Conservation (phyloP, 2,888 invertebrate species). For the Cheilosia scutellata region DNA sequence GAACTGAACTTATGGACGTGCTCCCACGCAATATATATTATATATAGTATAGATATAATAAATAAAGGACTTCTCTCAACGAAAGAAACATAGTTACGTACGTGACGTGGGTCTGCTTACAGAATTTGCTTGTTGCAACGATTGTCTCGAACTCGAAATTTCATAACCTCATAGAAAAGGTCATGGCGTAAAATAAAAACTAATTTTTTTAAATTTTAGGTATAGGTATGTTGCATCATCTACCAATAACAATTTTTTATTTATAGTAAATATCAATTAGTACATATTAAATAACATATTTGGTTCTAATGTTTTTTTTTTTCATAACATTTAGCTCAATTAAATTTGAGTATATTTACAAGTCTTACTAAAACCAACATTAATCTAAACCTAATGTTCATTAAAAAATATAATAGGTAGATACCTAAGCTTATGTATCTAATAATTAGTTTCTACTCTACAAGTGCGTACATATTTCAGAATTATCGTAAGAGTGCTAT, state of each 20-base stretch:
- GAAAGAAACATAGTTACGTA: too few relatives aligned
- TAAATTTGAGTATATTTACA: conserved; percentile 39
- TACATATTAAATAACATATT: conserved; percentile 56
- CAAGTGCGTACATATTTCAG: conserved; percentile 52
- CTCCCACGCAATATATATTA: too few relatives aligned
- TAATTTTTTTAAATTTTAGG: not conserved
- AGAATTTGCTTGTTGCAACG: too few relatives aligned
- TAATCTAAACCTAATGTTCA: conserved; percentile 15
- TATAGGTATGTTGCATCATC: conserved; percentile 13
- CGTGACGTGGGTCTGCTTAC: too few relatives aligned
- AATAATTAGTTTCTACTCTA: conserved; percentile 13
- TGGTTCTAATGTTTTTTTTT: conserved; percentile 29
- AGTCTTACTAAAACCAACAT: not conserved
- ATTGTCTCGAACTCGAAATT: too few relatives aligned
- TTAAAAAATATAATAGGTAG: conserved; percentile 25
- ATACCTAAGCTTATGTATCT: not conserved
- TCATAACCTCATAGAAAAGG: too few relatives aligned
- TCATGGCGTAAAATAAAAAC: not conserved
- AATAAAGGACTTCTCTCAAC: too few relatives aligned
- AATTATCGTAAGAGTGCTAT: conserved; percentile 49
- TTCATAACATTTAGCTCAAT: conserved; percentile 25
- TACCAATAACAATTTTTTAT: conserved; percentile 60
- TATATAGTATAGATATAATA: too few relatives aligned
- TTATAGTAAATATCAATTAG: conserved; percentile 50
- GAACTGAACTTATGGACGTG: too few relatives aligned